Evolutionary conservation across 1,140 invertebrate genomes (phyloP).

Genomic region (Lasaia peninsularis): DNA sequence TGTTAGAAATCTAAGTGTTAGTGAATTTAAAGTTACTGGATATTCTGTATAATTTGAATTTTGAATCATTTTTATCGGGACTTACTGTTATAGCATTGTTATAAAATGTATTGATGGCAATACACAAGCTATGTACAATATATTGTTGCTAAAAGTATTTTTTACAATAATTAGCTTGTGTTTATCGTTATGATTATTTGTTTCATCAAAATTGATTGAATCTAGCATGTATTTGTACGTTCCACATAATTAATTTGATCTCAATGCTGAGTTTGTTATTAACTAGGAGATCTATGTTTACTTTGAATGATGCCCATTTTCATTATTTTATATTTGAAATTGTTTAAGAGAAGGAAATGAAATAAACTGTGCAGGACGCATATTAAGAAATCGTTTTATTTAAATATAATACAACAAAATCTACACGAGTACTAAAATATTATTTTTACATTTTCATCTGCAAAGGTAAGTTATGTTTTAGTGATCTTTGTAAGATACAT

Average conservation of each 20-base stretch:
- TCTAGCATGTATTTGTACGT: conserved; percentile 11
- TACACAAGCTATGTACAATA: conserved; percentile 14
- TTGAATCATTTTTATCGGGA: no score
- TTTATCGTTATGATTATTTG: conserved; percentile 25
- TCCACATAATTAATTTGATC: conserved; percentile 13
- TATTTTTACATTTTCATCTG: no score
- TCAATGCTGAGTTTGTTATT: conserved; percentile 7
- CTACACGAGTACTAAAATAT: no score
- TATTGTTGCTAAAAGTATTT: conserved; percentile 24
- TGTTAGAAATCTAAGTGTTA: no score
- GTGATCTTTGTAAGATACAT: no score
- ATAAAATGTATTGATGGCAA: conserved; percentile 20
- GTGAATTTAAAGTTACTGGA: no score
- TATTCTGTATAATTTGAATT: no score
- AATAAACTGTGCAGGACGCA: conserved; percentile 18
- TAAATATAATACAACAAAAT: no score
- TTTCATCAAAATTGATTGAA: conserved; percentile 19
- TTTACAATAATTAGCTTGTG: conserved; percentile 31
- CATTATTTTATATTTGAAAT: conserved; percentile 24
- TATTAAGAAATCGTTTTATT: background rate
- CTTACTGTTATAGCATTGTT: background rate
- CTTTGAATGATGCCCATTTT: conserved; percentile 20
- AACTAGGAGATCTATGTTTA: background rate
- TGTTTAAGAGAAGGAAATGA: conserved; percentile 28
- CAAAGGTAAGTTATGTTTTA: no score